phyloP scores from a whole-genome alignment of 2,797 vertebrate genomes.

The Artibeus jamaicensis region DNA sequence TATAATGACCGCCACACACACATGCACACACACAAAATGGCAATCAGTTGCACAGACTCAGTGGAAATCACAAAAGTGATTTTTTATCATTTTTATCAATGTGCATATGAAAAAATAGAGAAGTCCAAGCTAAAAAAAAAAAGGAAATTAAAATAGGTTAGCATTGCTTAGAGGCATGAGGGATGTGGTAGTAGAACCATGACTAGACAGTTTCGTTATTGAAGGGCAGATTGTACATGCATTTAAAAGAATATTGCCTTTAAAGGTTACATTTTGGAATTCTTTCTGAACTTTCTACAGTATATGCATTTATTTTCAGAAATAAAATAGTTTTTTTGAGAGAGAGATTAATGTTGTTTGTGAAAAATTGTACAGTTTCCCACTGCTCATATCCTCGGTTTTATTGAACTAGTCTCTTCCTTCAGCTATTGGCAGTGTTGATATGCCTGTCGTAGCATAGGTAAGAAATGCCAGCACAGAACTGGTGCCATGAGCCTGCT shows the following conservation, averaged over 20 bases:
- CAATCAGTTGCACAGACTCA: neutral
- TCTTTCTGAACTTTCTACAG: neutral
- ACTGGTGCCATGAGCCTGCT: neutral
- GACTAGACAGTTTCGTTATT: neutral
- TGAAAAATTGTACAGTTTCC: neutral
- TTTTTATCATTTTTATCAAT: neutral
- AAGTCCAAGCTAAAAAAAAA: neutral
- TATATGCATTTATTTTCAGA: neutral
- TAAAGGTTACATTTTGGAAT: neutral
- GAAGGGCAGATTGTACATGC: rapidly evolving
- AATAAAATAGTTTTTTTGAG: neutral
- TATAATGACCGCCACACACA: neutral
- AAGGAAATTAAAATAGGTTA: neutral
- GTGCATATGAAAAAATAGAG: neutral
- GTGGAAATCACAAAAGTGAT: neutral
- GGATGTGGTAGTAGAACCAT: neutral
- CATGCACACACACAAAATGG: neutral
- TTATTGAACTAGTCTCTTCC: neutral
- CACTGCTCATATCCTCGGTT: neutral
- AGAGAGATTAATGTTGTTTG: neutral
- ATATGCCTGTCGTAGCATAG: neutral
- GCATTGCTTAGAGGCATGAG: neutral
- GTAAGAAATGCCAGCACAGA: neutral
- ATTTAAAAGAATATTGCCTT: neutral
- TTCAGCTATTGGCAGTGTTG: neutral